These are phyloP conservation scores for Bombylius major DNA, from an alignment of 2,888 invertebrate genomes.

Conservation along the genomic window DNA sequence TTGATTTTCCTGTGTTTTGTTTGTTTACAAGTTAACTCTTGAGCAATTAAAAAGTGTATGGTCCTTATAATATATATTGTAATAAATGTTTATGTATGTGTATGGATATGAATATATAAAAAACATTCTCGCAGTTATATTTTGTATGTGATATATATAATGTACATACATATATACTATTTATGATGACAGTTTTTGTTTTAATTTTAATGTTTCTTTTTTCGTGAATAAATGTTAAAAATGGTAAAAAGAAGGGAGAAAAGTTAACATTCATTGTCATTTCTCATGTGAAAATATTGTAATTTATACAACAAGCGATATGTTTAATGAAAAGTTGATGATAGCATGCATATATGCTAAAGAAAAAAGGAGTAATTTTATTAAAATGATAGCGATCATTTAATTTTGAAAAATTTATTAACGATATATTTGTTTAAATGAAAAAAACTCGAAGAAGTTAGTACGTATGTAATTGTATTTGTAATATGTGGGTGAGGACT, in stretches of 20 bases:
- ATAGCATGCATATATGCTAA: too few relatives aligned
- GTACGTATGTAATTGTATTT: too few relatives aligned
- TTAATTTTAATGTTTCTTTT: conserved; percentile 19
- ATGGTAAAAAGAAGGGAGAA: too few relatives aligned
- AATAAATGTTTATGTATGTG: background rate
- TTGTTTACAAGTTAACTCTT: conserved; percentile 27
- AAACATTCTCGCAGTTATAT: background rate
- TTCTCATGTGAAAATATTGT: background rate
- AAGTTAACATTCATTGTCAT: too few relatives aligned
- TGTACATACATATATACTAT: conserved; percentile 31
- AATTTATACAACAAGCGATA: background rate
- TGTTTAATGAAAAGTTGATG: background rate
- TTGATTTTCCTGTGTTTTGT: conserved; percentile 14
- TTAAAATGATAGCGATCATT: too few relatives aligned
- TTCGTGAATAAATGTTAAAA: too few relatives aligned
- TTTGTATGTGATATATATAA: conserved; percentile 16
- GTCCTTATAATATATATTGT: background rate
- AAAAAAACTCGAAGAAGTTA: too few relatives aligned
- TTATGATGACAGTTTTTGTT: conserved; percentile 31
- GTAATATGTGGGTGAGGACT: too few relatives aligned
- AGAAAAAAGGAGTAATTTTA: too few relatives aligned
- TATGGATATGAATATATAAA: too few relatives aligned
- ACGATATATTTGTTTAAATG: too few relatives aligned
- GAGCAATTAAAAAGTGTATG: conserved; percentile 32
- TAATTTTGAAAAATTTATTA: too few relatives aligned